Evolutionary conservation across 2,888 invertebrate genomes (phyloP), one percentile per base, ranked within the genome.

Genomic region (Plebejus anna): DNA sequence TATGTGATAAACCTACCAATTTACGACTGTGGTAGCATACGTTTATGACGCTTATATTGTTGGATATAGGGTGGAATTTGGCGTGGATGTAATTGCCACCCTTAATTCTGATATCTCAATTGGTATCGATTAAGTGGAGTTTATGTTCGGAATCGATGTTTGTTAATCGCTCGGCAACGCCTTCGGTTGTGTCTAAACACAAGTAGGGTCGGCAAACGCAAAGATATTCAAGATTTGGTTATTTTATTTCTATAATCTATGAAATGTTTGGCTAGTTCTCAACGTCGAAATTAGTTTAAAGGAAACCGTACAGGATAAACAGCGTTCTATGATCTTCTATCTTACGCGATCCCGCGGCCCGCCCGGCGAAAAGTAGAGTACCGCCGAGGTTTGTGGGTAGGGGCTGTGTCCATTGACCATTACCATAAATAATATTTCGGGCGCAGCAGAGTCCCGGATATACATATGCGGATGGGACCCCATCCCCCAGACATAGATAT

Each of bases 31-130:
- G 76, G 66, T 70, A 79, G 71, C 81, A 82, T 7, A 28, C 11
- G 28, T 55, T 32, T 32, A 32, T 51, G 79, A 78, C 76, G 72
- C 83, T 81, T 81, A 78, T 79, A 72, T 77, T 77, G 78, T 79
- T 78, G 82, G 82, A 75, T 47, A 16, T 85, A 87, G 81, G 83
- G 87, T 79, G 76, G 78, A 82, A 79, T 81, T 83, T 85, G 36
- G 77, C 76, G 75, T 79, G 81, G 55, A 38, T 51, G 66, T 72
- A 75, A 47, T 66, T 78, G 77, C 82, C 66, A 71, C 80, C 82
- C 79, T 84, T 86, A 84, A 82, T 82, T 78, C 82, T 86, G 88
- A 90, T 89, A 89, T 88, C 90, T 90, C 88, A 90, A 90, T 90
- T 86, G 85, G 82, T 82, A 82, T 83, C 84, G 83, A 85, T 87